A percentile compares a stretch with the other conserved stretches of the same genome.
Conservation (phyloP, 2,888 invertebrate genomes). For the Lasioglossum oenotherae region DNA sequence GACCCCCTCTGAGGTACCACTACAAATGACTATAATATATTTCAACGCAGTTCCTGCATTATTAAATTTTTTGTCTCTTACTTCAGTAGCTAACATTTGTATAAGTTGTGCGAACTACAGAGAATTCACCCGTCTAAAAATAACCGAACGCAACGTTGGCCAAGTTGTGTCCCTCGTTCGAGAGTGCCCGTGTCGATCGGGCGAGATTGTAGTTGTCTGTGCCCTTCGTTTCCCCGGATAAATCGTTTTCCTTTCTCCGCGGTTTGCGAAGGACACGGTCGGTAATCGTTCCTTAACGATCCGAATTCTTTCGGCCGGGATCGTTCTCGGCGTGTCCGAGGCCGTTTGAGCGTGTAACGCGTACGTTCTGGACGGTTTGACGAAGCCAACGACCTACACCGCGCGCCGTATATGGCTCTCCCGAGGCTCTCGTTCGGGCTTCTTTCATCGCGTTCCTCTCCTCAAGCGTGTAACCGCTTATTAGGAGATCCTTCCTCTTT, state of each 20-base stretch:
- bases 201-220: not conserved
- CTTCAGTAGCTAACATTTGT: too few relatives aligned
- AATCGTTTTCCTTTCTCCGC: conserved; percentile 12
- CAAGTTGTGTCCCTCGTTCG: not conserved
- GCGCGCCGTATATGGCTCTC: conserved; percentile 38
- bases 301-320: conserved; percentile 13
- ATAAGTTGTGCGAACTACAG: too few relatives aligned
- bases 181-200: not conserved
- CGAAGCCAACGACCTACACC: conserved; percentile 47
- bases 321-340: conserved; percentile 11
- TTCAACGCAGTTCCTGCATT: too few relatives aligned
- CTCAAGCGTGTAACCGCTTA: conserved; percentile 30
- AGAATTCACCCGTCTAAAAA: not conserved
- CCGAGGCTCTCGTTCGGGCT: conserved; percentile 20
- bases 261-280: conserved; percentile 4
- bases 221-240: not conserved
- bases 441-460: conserved; percentile 41
- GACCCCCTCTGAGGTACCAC: too few relatives aligned
- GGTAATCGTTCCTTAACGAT: conserved; percentile 20
- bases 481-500: conserved; percentile 41
- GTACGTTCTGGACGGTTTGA: conserved; percentile 36
- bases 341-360: conserved; percentile 30
- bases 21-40: too few relatives aligned
- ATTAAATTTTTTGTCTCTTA: too few relatives aligned
- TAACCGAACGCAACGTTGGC: not conserved